Evolutionary conservation across 2,113 vertebrate species (phyloP).

Genomic region (Nycticebus coucang): DNA sequence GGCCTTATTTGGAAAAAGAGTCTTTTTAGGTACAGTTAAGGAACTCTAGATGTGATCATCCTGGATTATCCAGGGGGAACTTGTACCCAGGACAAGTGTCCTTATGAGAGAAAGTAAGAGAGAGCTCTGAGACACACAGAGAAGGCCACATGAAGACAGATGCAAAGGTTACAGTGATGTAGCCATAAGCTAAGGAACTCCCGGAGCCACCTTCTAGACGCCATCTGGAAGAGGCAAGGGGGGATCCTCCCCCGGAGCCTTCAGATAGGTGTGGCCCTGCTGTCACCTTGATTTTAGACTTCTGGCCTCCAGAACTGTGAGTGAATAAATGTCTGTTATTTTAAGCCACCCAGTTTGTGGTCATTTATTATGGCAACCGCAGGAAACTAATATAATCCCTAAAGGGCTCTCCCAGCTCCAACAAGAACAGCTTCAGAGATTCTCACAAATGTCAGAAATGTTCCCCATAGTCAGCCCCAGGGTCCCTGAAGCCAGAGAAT

Average conservation of each 20-base stretch:
- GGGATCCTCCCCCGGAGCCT: neutral
- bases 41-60: neutral
- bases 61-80: neutral
- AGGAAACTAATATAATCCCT: neutral
- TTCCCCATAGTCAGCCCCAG: neutral
- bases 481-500: neutral
- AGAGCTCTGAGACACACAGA: neutral
- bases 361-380: neutral
- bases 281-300: neutral
- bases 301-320: neutral
- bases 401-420: neutral
- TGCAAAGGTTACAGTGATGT: neutral
- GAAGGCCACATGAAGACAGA: neutral
- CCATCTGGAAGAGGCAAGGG: neutral
- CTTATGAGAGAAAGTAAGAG: neutral
- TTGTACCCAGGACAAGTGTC: neutral
- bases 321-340: neutral
- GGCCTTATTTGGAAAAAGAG: neutral
- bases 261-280: neutral
- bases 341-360: neutral
- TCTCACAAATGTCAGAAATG: neutral
- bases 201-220: neutral
- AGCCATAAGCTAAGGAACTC: neutral
- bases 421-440: slow-evolving; percentile 3
- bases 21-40: neutral